These are phyloP conservation scores for Archaeoteleia sp. DNA, from an alignment of 2,888 invertebrate genomes.

Conservation along the genomic window DNA sequence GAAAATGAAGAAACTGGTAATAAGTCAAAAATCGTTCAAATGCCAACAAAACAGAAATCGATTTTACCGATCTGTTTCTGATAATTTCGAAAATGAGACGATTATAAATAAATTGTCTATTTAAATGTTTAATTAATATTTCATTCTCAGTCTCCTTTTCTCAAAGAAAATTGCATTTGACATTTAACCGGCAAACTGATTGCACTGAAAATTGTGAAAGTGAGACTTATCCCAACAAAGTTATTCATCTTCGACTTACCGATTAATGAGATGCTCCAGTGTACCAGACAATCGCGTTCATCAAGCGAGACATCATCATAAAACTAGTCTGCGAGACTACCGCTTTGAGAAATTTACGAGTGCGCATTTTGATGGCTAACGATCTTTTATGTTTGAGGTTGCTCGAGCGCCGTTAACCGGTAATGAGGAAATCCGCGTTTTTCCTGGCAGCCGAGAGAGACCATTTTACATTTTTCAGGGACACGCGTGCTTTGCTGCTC, in stretches of 20 bases:
- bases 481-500: constrained; percentile 7
- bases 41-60: too few species aligned
- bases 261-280: constrained; percentile 21
- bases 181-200: too few species aligned
- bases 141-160: too few species aligned
- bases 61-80: too few species aligned
- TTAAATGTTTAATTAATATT: too few species aligned
- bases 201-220: constrained; percentile 9
- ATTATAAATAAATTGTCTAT: too few species aligned
- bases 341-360: constrained; percentile 17
- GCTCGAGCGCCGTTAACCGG: constrained; percentile 22
- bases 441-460: constrained; percentile 15
- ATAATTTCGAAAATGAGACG: too few species aligned
- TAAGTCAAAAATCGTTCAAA: too few species aligned
- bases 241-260: constrained; percentile 16
- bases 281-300: constrained; percentile 13
- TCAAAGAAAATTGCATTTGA: too few species aligned
- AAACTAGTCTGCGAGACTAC: too few species aligned
- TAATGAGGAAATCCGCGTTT: constrained; percentile 35
- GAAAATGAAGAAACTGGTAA: too few species aligned
- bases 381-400: background rate
- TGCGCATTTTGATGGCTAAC: constrained; percentile 21
- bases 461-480: constrained; percentile 13
- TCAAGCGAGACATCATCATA: constrained; percentile 11
- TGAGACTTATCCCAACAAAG: constrained; percentile 9